A percentile compares a stretch with the other conserved stretches of the same genome.
These are phyloP conservation scores for Lepidochrysops patricia DNA, from an alignment of 2,888 invertebrate species.

Conservation along the genomic window DNA sequence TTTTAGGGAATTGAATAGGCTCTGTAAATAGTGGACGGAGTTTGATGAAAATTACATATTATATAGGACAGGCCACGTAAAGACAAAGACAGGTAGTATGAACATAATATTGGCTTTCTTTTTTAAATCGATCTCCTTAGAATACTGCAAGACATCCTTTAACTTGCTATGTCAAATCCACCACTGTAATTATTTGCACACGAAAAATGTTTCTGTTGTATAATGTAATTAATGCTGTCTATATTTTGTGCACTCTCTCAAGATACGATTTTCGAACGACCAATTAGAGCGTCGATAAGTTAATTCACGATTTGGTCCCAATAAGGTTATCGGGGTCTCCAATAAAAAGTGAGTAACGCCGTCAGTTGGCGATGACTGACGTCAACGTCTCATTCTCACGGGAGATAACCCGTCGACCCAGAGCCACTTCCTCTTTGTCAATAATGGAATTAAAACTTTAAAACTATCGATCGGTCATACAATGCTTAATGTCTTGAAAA, in stretches of 20 bases:
- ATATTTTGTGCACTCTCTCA: neutral
- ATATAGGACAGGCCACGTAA: too few species aligned
- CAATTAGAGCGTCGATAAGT: constrained; percentile 17
- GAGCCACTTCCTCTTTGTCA: constrained; percentile 36
- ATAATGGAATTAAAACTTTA: constrained; percentile 22
- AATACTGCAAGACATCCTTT: too few species aligned
- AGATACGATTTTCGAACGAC: constrained; percentile 3
- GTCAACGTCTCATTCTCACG: constrained; percentile 38
- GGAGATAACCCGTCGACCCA: constrained; percentile 39
- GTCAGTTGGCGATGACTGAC: constrained; percentile 31
- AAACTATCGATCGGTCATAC: too few species aligned
- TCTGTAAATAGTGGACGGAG: too few species aligned
- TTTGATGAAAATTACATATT: too few species aligned
- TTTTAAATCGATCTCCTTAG: too few species aligned
- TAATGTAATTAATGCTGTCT: neutral
- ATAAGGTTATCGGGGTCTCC: constrained; percentile 26
- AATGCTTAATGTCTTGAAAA: too few species aligned
- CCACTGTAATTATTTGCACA: too few species aligned
- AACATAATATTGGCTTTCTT: too few species aligned
- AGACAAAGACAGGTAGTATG: too few species aligned
- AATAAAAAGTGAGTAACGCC: constrained; percentile 23
- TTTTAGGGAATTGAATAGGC: too few species aligned
- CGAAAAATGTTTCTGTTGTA: neutral
- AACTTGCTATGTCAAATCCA: too few species aligned
- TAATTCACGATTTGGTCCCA: constrained; percentile 23